Evolutionary conservation across 2,888 invertebrate species (phyloP), one percentile per base, ranked within the genome.

Genomic region (Nasonia oneida): DNA sequence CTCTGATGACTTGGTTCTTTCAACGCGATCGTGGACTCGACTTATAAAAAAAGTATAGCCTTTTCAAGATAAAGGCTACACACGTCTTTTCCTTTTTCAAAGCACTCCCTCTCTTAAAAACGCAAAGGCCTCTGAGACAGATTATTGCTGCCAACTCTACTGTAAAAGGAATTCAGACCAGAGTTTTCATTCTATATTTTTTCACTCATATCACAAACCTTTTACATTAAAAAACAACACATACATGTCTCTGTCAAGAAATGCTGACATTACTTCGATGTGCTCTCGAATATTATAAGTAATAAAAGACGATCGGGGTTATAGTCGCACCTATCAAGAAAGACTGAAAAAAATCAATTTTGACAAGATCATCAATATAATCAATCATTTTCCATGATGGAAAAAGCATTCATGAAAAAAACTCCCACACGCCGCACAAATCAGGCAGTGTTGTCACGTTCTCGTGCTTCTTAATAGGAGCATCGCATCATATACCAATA

Each of bases 131-230:
- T 71, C 86, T 70, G 57, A 78, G 81, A 78, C 77, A 81, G 81
- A n/a, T 82, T 79, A 82, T 80, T 81, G 77, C 80, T 80, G 79
- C 64, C 84, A 77, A 76, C 64, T 76, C 64, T 79, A 84, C 67
- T 70, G 77, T 86, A 86, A 84, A 87, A 82, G 82, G 79, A 33
- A 84, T 81, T 81, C 77, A 84, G 86, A 87, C 81, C 84, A 84
- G 84, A 87, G 79, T 80, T 82, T 82, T 61, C 29, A 47, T 77
- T 70, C 8, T 57, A 37, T 81, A 33, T 85, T 78, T 70, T 61
- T 67, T 42, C 50, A 81, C 86, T 81, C 84, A 77, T 84, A 86
- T 84, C 86, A 84, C 83, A 84, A 84, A 81, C 78, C 84, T 80
- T 84, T 82, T 79, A 86, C 84, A 37, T 75, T 42, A 70, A 84